phyloP scores from a whole-genome alignment of 2,113 vertebrate genomes.

The Oreotrochilus melanogaster region DNA sequence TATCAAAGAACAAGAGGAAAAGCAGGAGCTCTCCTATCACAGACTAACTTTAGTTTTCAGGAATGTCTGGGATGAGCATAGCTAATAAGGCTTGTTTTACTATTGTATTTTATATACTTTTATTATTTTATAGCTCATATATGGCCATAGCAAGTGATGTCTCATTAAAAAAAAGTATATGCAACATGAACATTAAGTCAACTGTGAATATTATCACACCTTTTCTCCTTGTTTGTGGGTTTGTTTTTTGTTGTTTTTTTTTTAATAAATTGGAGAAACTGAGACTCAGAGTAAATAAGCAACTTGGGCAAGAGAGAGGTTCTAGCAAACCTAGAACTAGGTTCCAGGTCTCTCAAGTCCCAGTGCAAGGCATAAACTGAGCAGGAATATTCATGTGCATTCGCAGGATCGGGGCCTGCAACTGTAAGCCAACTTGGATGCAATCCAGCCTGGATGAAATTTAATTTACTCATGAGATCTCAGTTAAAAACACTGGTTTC shows the following conservation, averaged over 20 bases:
- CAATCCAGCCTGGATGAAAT: constrained; percentile 57
- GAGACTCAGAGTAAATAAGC: not conserved
- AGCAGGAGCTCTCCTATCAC: not conserved
- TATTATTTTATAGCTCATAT: not conserved
- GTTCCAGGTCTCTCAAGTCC: constrained; percentile 48
- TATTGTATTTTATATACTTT: not conserved
- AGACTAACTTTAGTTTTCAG: not conserved
- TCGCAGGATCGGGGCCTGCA: not conserved
- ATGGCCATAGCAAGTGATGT: not conserved
- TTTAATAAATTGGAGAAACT: not conserved
- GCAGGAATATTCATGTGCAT: not conserved
- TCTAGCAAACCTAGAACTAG: constrained; percentile 19
- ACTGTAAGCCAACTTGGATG: constrained; percentile 45
- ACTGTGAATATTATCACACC: not conserved
- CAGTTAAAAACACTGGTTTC: constrained; percentile 59
- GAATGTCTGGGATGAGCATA: not conserved
- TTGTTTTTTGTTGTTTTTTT: too few species aligned
- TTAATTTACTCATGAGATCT: constrained; percentile 71
- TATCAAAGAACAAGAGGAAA: not conserved
- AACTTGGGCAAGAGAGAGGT: not conserved
- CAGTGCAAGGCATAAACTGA: not conserved
- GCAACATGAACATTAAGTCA: not conserved
- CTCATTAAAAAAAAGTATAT: not conserved
- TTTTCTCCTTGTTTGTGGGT: not conserved
- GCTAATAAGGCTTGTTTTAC: not conserved